Percentiles rank a stretch among this genome's conserved stretches.
These are phyloP conservation scores for Drosophila ananassae DNA, from an alignment of 1,140 invertebrate genomes.

Conservation along the genomic window DNA sequence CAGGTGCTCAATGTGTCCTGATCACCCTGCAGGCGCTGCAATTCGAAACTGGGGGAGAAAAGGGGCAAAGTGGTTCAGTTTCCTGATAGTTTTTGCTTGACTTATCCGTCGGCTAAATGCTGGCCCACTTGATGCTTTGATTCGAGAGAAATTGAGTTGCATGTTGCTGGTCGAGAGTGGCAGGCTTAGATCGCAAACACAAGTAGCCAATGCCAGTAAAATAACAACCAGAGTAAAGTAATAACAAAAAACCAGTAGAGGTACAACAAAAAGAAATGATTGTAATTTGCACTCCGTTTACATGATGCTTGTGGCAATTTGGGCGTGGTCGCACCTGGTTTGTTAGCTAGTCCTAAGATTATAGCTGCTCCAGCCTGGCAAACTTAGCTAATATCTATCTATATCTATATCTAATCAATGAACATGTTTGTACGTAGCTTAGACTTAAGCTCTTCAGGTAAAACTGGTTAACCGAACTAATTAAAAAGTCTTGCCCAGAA, in stretches of 20 bases:
- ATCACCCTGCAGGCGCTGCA: constrained; percentile 15
- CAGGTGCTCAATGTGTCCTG: constrained; percentile 46
- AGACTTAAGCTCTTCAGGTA: constrained; percentile 19
- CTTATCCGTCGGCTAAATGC: constrained; percentile 46
- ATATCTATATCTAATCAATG: constrained; percentile 39
- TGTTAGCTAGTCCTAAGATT: constrained; percentile 54
- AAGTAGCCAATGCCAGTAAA: constrained; percentile 43
- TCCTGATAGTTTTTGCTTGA: constrained; percentile 52
- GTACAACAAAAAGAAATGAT: constrained; percentile 44
- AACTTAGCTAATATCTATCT: constrained; percentile 35
- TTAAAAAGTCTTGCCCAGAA: constrained; percentile 29
- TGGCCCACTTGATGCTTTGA: constrained; percentile 46
- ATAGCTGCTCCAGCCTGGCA: constrained; percentile 33
- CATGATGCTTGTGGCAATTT: constrained; percentile 49
- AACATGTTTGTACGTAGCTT: constrained; percentile 41
- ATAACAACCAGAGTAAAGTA: constrained; percentile 7
- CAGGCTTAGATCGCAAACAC: constrained; percentile 39
- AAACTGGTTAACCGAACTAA: constrained; percentile 2
- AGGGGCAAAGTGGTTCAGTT: constrained; percentile 33
- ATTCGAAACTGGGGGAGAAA: constrained; percentile 6
- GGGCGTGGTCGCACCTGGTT: constrained; percentile 60
- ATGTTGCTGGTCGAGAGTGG: constrained; percentile 56
- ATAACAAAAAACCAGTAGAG: constrained; percentile 24
- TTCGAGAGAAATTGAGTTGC: constrained; percentile 62
- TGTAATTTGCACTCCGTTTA: constrained; percentile 75